Evolutionary conservation across 2,888 invertebrate genomes (phyloP).

Genomic region (Unio pictorum): DNA sequence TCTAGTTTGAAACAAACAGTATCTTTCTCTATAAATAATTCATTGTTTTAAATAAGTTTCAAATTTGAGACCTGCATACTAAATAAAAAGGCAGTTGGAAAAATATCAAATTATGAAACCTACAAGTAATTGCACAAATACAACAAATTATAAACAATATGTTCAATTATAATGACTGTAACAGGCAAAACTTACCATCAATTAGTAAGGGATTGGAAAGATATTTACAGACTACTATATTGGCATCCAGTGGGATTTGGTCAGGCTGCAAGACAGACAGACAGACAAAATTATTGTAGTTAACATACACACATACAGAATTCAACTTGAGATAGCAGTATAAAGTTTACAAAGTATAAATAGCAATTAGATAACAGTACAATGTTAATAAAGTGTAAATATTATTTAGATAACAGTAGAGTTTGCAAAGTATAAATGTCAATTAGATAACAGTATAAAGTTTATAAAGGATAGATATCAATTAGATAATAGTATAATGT

Average conservation of each 20-base stretch:
- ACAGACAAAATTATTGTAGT: not conserved
- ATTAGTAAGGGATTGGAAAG: conserved; percentile 69
- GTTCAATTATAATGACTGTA: not conserved
- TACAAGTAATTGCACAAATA: not conserved
- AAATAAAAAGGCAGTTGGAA: not conserved
- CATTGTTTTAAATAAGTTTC: not conserved
- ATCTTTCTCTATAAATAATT: too few species aligned
- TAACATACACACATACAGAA: not conserved
- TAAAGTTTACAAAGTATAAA: too few species aligned
- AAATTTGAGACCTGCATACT: not conserved
- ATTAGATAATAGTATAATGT: too few species aligned
- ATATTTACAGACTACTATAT: conserved; percentile 87
- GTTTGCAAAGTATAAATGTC: too few species aligned
- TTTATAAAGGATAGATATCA: too few species aligned
- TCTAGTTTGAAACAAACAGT: too few species aligned
- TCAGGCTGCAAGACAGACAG: conserved; percentile 78
- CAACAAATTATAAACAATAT: too few species aligned
- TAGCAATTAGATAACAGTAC: too few species aligned
- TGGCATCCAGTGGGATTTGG: conserved; percentile 92
- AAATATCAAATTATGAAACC: not conserved
- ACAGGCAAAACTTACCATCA: conserved; percentile 62
- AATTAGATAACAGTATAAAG: too few species aligned
- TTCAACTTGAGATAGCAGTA: not conserved
- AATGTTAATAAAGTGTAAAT: too few species aligned
- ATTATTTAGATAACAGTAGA: too few species aligned